These are phyloP conservation scores for Leguminivora glycinivorella DNA, from an alignment of 1,140 invertebrate species.

Conservation along the genomic window DNA sequence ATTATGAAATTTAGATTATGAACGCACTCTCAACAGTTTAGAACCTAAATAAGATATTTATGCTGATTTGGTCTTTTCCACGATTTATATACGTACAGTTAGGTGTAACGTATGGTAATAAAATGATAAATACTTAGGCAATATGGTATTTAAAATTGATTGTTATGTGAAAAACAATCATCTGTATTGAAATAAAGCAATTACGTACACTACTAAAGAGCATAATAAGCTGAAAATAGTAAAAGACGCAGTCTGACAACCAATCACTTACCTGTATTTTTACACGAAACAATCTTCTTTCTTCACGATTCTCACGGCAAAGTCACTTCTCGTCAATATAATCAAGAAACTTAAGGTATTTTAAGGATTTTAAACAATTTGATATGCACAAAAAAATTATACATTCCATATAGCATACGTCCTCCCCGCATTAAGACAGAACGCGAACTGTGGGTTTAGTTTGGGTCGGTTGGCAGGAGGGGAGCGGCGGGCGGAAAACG, in stretches of 20 bases:
- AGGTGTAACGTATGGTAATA: slow-evolving; percentile 35
- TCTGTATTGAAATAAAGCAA: slow-evolving; percentile 45
- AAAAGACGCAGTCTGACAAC: slow-evolving; percentile 78
- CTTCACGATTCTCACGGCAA: slow-evolving; percentile 66
- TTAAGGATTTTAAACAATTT: slow-evolving; percentile 73
- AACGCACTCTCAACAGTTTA: slow-evolving; percentile 37
- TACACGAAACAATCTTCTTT: slow-evolving; percentile 61
- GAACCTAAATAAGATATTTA: slow-evolving; percentile 37
- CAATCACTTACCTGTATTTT: slow-evolving; percentile 75
- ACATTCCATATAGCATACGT: slow-evolving; percentile 72
- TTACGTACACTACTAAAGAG: slow-evolving; percentile 46
- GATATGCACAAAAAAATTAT: slow-evolving; percentile 76
- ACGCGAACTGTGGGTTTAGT: slow-evolving; percentile 75
- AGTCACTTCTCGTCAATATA: slow-evolving; percentile 59
- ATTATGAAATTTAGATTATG: slow-evolving; percentile 62
- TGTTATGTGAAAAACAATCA: slow-evolving; percentile 28
- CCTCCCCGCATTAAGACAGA: slow-evolving; percentile 64
- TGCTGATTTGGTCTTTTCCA: slow-evolving; percentile 33
- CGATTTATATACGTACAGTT: slow-evolving; percentile 30
- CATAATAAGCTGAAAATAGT: slow-evolving; percentile 61
- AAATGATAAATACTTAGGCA: neutral
- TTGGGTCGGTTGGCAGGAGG: slow-evolving; percentile 64
- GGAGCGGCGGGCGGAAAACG: slow-evolving; percentile 70
- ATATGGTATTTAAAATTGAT: slow-evolving; percentile 2
- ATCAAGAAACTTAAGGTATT: slow-evolving; percentile 71